Percentiles rank a stretch among this genome's conserved stretches.
Evolutionary conservation across 1,140 invertebrate species (phyloP).

Genomic region (Papilio xuthus): DNA sequence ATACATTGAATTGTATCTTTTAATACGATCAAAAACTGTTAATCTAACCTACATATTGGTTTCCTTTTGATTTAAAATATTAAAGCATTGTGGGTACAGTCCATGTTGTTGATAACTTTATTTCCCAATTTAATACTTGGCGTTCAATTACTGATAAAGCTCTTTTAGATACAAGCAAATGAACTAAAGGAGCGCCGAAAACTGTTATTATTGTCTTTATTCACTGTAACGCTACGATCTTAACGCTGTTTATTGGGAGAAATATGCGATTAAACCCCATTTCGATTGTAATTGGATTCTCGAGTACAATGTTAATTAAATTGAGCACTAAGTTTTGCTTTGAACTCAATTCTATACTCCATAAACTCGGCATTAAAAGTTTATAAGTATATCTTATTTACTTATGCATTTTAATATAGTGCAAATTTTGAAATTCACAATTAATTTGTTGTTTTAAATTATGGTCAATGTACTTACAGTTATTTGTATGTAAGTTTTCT

Average conservation of each 20-base stretch:
- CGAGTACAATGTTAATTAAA: constrained; percentile 52
- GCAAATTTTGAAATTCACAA: neutral
- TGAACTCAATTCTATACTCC: neutral
- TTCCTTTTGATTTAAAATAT: constrained; percentile 61
- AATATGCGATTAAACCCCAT: constrained; percentile 46
- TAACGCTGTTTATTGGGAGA: constrained; percentile 55
- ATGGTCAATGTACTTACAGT: neutral
- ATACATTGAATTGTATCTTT: constrained; percentile 37
- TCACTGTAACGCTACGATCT: constrained; percentile 46
- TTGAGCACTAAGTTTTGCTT: constrained; percentile 42
- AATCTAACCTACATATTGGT: constrained; percentile 57
- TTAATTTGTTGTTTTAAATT: constrained; percentile 33
- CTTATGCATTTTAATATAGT: neutral
- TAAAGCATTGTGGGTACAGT: constrained; percentile 57
- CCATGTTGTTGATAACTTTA: constrained; percentile 62
- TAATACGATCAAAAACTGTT: constrained; percentile 51
- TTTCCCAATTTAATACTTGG: constrained; percentile 61
- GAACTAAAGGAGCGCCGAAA: constrained; percentile 58
- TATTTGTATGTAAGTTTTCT: neutral
- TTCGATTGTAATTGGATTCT: constrained; percentile 52
- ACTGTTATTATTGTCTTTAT: constrained; percentile 58
- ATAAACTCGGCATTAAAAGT: neutral
- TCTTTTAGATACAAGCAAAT: constrained; percentile 55
- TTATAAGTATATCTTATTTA: neutral
- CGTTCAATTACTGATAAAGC: constrained; percentile 72